A percentile compares a stretch with the other conserved stretches of the same genome.
Evolutionary conservation across 2,888 invertebrate genomes (phyloP).

Genomic region (Eupithecia dodoneata): DNA sequence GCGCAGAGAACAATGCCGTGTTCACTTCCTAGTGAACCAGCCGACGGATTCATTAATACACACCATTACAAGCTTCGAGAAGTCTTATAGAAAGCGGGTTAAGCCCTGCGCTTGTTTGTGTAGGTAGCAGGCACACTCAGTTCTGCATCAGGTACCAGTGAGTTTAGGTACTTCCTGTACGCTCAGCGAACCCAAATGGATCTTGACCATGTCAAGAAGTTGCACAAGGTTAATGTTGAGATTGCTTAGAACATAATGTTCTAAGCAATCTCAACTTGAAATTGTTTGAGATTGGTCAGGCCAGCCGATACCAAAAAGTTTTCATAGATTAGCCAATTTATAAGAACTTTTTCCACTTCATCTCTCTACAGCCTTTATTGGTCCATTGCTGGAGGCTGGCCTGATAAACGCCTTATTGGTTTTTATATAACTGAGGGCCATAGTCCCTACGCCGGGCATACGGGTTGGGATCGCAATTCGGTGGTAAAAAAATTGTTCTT

Average conservation of each 20-base stretch:
- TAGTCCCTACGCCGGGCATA: too few species aligned
- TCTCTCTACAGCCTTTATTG: too few species aligned
- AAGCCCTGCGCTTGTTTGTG: background rate
- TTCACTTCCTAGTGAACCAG: slow-evolving; percentile 70
- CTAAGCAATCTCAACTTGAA: background rate
- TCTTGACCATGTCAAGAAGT: background rate
- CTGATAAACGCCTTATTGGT: too few species aligned
- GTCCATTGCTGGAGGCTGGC: too few species aligned
- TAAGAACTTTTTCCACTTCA: too few species aligned
- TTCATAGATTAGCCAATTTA: background rate
- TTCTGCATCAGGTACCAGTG: background rate
- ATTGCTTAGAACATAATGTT: too few species aligned
- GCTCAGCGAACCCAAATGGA: background rate
- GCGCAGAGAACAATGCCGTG: slow-evolving; percentile 63
- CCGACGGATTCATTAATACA: slow-evolving; percentile 75
- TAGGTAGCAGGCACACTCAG: background rate
- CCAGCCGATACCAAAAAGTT: background rate
- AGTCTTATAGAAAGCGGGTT: slow-evolving; percentile 22
- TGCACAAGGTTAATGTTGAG: too few species aligned
- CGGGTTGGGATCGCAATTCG: too few species aligned
- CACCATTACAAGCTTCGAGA: slow-evolving; percentile 66
- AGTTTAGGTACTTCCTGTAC: background rate
- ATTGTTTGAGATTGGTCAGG: background rate
- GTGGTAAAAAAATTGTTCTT: too few species aligned
- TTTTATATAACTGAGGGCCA: too few species aligned